These are phyloP conservation scores for Drosophila athabasca DNA, from an alignment of 1,140 invertebrate genomes.

Conservation along the genomic window DNA sequence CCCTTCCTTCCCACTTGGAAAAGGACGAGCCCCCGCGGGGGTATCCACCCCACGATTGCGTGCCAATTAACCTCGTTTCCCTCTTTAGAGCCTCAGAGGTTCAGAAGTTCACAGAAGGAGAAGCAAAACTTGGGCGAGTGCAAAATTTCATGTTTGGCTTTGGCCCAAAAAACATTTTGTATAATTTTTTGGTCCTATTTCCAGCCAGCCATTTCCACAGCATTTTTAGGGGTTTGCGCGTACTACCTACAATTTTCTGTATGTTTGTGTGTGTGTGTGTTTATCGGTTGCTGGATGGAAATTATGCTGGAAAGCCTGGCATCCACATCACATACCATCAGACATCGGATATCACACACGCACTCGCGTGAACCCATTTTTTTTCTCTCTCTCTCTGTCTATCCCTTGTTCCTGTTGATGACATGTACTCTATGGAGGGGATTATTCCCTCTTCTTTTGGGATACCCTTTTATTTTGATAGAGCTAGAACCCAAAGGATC, in stretches of 20 bases:
- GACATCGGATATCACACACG: too few species aligned
- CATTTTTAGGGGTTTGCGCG: not conserved
- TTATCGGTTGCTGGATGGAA: constrained; percentile 9
- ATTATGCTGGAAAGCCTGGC: too few species aligned
- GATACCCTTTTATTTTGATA: too few species aligned
- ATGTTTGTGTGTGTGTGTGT: constrained; percentile 11
- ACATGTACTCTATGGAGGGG: too few species aligned
- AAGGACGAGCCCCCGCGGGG: not conserved
- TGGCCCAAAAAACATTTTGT: not conserved
- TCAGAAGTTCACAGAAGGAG: too few species aligned
- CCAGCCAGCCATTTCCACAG: not conserved
- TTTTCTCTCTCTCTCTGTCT: too few species aligned
- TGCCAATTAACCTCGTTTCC: constrained; percentile 57
- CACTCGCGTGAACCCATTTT: too few species aligned
- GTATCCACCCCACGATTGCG: constrained; percentile 26
- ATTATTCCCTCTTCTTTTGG: too few species aligned
- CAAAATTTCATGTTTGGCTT: constrained; percentile 14
- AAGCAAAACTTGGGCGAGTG: constrained; percentile 22
- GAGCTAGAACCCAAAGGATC: too few species aligned
- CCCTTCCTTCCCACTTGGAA: not conserved
- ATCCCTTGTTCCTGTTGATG: too few species aligned
- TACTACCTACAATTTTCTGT: constrained; percentile 5
- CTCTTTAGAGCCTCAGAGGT: not conserved
- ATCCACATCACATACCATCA: too few species aligned
- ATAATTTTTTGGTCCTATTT: not conserved